Evolutionary conservation across 1,140 invertebrate genomes (phyloP), one percentile per base, ranked within the genome.

Genomic region (Drosophila virilis): DNA sequence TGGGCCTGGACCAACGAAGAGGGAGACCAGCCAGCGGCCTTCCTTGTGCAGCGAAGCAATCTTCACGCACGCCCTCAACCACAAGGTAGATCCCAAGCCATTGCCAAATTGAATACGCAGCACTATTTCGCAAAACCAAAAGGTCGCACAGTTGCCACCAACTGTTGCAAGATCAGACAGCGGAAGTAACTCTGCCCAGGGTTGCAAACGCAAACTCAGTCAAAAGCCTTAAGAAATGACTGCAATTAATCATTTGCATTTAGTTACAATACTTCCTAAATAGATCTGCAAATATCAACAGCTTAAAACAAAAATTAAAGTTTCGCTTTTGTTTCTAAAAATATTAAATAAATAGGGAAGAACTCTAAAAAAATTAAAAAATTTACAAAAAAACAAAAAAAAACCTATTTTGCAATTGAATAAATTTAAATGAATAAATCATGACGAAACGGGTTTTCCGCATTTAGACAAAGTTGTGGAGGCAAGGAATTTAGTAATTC

Each of bases 61-160:
- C 81, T 83, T 90, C 74, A 90, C 81, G 85, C 85, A 90, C 85
- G 80, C 81, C 85, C 69, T 74, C 81, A 77, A 58, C 75, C 37
- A 22, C 28, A 45, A 35, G n/a, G 33, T 38, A 57, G 70, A 61
- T 35, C 22, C 35, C 50, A 40, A 43, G 17, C 37, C 35, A 52
- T 48, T 51, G 48, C 55, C 60, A 75, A 75, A 75, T 75, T 75
- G 73, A 75, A 71, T 71, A 71, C 73, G 73, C 73, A 75, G 54
- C 37, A 48, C 6, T 9, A 51, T 8, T 46, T 3, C 12, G 12
- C 9, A 37, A 37, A 48, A 17, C 37, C 15, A 35, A 59, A 66
- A 66, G 33, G 48, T 67, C 70, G 45, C 64, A 74, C 38, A 61
- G 61, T 65, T 58, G 42, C 52, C 48, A 58, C 52, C 48, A 58